Conservation (phyloP, 2,888 invertebrate genomes). For the Acanthococcus lagerstroemiae region DNA sequence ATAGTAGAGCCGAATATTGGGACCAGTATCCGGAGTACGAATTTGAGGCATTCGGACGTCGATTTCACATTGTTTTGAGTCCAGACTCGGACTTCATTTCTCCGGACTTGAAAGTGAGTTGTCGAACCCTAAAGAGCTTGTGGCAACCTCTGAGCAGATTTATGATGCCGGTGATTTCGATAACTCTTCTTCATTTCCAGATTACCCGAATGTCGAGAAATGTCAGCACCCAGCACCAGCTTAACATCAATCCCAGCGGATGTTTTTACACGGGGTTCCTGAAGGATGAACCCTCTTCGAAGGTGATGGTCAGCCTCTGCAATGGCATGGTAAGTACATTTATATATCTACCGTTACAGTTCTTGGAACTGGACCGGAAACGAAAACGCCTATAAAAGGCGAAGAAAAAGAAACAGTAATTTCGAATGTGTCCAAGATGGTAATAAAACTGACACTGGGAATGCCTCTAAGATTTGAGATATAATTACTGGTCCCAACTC, state of each 20-base stretch:
- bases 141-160: too few species aligned
- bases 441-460: too few species aligned
- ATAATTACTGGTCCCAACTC: too few species aligned
- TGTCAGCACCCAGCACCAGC: background rate
- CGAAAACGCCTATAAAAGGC: too few species aligned
- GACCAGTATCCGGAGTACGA: constrained; percentile 63
- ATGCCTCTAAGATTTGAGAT: too few species aligned
- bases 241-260: background rate
- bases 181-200: too few species aligned
- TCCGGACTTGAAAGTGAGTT: constrained; percentile 42
- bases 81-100: constrained; percentile 48
- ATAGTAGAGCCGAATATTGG: constrained; percentile 51
- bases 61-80: constrained; percentile 47
- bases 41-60: constrained; percentile 53
- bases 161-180: too few species aligned
- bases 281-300: background rate
- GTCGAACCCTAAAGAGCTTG: too few species aligned
- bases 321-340: background rate
- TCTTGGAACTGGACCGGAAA: too few species aligned
- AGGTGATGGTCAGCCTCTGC: background rate
- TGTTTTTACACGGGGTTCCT: background rate
- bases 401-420: too few species aligned
- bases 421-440: too few species aligned
- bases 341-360: too few species aligned
- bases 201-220: background rate